Base-by-base conservation (phyloP, 2,113 vertebrate genomes). In the Plestiodon gilberti region DNA sequence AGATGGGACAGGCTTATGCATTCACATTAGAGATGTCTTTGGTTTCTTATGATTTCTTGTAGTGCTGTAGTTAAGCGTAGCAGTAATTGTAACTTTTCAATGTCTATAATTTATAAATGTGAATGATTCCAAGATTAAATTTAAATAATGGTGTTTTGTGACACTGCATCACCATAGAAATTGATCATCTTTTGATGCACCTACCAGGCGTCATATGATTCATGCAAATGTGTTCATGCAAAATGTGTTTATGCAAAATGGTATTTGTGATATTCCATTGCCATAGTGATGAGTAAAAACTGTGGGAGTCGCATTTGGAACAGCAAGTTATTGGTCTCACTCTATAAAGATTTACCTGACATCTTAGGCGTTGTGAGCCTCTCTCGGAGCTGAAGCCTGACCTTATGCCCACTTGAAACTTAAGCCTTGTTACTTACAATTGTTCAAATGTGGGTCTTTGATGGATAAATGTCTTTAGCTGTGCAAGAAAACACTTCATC, bases 361-460 rank as follows among this genome's bases (percentile, higher is more conserved):
- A 38, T 71, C 33, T 71, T 20, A 22, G 33, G 35, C 35, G 18
- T 70, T 20, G 67, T 70, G 67, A 70, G 15, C 20, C 33, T 20
- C 14, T 71, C 33, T 40, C 18, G 35, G 20, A 71, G 18, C 70
- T 71, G 70, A 71, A 33, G 70, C 20, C 35, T 71, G n/a, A 38
- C 35, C 20, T 62, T 83, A 38, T 33, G 4, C 15, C 82, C 25
- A 30, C 83, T 83, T 87, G 62, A 89, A 90, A 86, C 84, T 87
- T 92, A 82, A 86, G 48, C 35, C 57, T 79, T 69, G 74, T 70
- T 70, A 84, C 90, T 90, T 8, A 0, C 88, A 90, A 83, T 28
- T 1, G 74, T 90, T 70, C 2, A 70, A 70, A 33, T 35, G 15
- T 38, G 52, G 30, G 9, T 64, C n/a, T 81, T 81, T 79, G 74